Evolutionary conservation across 2,888 invertebrate genomes (phyloP).

Genomic region (Eumerus sabulonum): DNA sequence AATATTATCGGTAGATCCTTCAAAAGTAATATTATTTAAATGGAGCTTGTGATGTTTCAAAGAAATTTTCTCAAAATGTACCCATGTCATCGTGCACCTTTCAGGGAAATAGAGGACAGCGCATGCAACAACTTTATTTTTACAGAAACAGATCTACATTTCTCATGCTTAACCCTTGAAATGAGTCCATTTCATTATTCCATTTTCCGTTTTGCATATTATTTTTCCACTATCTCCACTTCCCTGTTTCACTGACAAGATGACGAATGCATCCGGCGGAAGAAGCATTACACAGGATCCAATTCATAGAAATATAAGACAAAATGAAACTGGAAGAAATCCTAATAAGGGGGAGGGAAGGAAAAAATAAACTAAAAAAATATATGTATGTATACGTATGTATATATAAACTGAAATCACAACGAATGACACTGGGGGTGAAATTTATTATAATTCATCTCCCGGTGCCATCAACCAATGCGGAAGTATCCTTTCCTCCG

Average conservation of each 20-base stretch:
- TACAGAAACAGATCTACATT: constrained; percentile 1
- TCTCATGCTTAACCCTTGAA: constrained; percentile 37
- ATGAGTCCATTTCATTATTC: constrained; percentile 20
- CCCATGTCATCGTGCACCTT: too few species aligned
- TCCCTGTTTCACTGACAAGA: constrained; percentile 35
- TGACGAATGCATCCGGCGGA: constrained; percentile 68
- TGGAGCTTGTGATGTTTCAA: too few species aligned
- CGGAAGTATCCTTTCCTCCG: constrained; percentile 63
- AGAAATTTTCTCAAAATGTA: too few species aligned
- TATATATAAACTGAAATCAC: constrained; percentile 65
- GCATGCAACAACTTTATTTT: too few species aligned
- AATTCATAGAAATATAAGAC: constrained; percentile 57
- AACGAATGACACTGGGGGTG: constrained; percentile 65
- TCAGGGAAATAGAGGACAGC: too few species aligned
- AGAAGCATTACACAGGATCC: constrained; percentile 64
- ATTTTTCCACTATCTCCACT: constrained; percentile 28
- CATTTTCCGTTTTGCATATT: constrained; percentile 27
- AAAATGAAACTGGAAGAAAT: constrained; percentile 24
- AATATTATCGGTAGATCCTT: constrained; percentile 50
- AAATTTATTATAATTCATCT: constrained; percentile 68
- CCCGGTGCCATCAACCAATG: constrained; percentile 66
- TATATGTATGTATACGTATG: constrained; percentile 25
- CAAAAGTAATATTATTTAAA: constrained; percentile 32
- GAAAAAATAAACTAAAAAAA: constrained; percentile 5
- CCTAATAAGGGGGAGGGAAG: constrained; percentile 16